Percentiles rank a stretch among this genome's conserved stretches.
Evolutionary conservation across 35 echinoderm and acorn worm genomes (phyloP).

Genomic region (Chiridota heheva): DNA sequence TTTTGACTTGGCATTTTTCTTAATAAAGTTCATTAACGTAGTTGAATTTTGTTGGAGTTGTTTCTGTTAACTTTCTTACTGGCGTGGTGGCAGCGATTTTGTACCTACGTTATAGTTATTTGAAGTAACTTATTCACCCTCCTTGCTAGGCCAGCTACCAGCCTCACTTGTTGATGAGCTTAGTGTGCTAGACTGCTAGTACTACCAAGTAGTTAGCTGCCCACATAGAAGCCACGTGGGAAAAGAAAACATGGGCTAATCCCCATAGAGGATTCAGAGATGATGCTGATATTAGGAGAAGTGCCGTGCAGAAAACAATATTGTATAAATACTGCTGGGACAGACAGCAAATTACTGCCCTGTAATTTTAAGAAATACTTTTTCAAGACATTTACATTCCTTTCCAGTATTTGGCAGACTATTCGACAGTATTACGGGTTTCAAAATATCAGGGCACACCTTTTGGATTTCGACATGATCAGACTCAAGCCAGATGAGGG

Average conservation of each 20-base stretch:
- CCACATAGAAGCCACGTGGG: conserved; percentile 53
- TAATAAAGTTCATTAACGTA: too few species aligned
- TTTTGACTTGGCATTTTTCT: too few species aligned
- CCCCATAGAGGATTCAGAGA: conserved; percentile 39
- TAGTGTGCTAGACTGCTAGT: too few species aligned
- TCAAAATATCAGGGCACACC: conserved; percentile 30
- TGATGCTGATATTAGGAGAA: conserved; percentile 23
- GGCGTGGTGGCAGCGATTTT: too few species aligned
- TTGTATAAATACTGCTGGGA: conserved; percentile 46
- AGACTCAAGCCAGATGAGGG: conserved; percentile 14
- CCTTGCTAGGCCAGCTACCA: too few species aligned
- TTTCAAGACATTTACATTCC: conserved; percentile 13
- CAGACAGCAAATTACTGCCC: conserved; percentile 51
- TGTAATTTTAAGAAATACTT: neutral
- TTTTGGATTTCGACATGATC: conserved; percentile 24
- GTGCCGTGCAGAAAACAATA: conserved; percentile 42
- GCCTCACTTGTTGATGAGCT: too few species aligned
- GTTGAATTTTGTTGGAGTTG: too few species aligned
- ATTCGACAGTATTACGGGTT: conserved; percentile 44
- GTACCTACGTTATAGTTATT: too few species aligned
- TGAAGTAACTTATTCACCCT: too few species aligned
- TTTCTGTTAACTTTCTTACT: too few species aligned
- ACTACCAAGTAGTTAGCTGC: too few species aligned
- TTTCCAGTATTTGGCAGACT: conserved; percentile 39
- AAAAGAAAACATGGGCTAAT: conserved; percentile 39